Base-by-base conservation (phyloP, 2,113 vertebrate species). In the Podocnemis expansa region DNA sequence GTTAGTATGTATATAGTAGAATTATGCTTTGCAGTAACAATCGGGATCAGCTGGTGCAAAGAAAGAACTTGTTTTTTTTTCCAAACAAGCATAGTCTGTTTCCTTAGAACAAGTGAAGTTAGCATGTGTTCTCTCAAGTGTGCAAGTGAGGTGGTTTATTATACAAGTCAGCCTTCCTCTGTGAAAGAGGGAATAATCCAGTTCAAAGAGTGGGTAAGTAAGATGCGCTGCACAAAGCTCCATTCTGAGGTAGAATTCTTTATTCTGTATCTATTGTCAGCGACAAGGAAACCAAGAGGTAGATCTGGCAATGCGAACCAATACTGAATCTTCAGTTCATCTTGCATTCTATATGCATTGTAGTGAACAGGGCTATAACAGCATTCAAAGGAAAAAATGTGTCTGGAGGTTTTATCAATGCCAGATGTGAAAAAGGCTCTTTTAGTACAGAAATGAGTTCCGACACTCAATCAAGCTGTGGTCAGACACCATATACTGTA, bases 151-250 rank as follows among this genome's bases (percentile, higher is more conserved):
- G 89, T 34, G 2, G 87, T 85, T 92, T 88, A 45, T 81, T 96
- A 81, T 89, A 92, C 86, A 67, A 21, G 80, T 82, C 93, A 87
- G 73, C 92, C 47, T 87, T 91, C 1, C 14, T 93, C 92, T 70
- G 87, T 96, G 89, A 79, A 90, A 63, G 76, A 93, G 75, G 85
- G 76, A 56, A 63, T 56, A 94, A 95, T 84, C 47, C 88, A 90
- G 88, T 87, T 96, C 95, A 94, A 94, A 84, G 47, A 91, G 86
- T 94, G 89, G 70, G 47, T 92, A 89, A 94, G 93, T 80, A 83
- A 31, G 91, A 95, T 10, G 83, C 86, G 13, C 63, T 96, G 52
- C 86, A 82, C 91, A 82, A 93, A 92, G 49, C 25, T 96, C 86
- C 58, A 43, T 90, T 85, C 84, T 56, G 83, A 90, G 88, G 85